Percentiles rank a stretch among this genome's conserved stretches.
Evolutionary conservation across 2,888 invertebrate species (phyloP).

Genomic region (Acleris holmiana): DNA sequence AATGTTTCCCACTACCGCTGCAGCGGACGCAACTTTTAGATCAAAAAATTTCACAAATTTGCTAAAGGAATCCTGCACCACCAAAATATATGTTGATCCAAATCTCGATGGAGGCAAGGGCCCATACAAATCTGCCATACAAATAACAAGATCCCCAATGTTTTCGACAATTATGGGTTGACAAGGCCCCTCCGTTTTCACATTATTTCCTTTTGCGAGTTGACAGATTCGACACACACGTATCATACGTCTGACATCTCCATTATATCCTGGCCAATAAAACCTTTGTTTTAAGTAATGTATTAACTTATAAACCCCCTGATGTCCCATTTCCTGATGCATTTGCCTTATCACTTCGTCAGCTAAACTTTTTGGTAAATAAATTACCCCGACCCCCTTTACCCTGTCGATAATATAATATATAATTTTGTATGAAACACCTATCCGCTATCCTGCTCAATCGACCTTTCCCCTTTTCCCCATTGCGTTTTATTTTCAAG

Average conservation of each 20-base stretch:
- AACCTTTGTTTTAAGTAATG: background rate
- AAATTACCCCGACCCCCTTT: background rate
- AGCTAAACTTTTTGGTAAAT: background rate
- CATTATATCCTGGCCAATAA: background rate
- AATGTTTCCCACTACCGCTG: constrained; percentile 24
- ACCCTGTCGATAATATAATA: background rate
- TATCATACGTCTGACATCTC: background rate
- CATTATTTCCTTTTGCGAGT: background rate
- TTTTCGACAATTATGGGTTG: background rate
- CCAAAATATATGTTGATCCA: background rate
- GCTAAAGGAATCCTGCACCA: constrained; percentile 4
- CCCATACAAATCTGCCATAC: constrained; percentile 1
- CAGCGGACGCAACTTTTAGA: constrained; percentile 8
- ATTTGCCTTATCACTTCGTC: background rate
- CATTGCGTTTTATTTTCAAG: no score
- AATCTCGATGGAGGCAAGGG: background rate
- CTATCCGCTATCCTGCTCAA: background rate
- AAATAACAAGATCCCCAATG: constrained; percentile 3
- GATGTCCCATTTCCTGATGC: background rate
- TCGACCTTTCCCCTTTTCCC: no score
- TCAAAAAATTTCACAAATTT: constrained; percentile 3
- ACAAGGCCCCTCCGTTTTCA: background rate
- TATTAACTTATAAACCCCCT: background rate
- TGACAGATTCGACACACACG: no score
- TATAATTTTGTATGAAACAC: background rate